Base-by-base conservation (phyloP, 2,797 vertebrate genomes). In the Margarornis squamiger region DNA sequence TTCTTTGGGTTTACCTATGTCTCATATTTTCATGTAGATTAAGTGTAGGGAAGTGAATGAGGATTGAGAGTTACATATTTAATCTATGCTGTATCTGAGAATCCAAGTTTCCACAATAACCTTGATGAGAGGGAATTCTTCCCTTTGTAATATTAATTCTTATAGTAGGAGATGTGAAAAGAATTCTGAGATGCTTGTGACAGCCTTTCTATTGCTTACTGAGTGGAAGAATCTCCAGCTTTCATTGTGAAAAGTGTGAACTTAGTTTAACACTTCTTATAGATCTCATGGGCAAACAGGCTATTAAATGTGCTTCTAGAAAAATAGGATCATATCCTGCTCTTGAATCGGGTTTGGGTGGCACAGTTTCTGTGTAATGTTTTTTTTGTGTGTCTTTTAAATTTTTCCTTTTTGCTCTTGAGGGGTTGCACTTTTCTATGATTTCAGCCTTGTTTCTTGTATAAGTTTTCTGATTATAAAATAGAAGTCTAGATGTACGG, bases 341-440 rank as follows among this genome's bases (percentile, higher is more conserved):
- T 73, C 20, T 66, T 71, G 27, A 9, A 2, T 11, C 46, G 1
- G 4, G 5, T 49, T 86, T 92, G n/a, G 0, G 1, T 51, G 14
- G 24, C 7, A 9, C 22, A 12, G 10, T 5, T 84, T 72, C 46
- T 71, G 2, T 71, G 46, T 52, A 32, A 8, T 38, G 7, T 1
- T 15, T 62, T 62, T 32, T 73, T 68, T 71, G 7, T 20, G n/a
- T 30, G 5, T 38, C 5, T 66, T 39, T n/a, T 4, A n/a, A 49
- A 6, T 22, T 57, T 59, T 90, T 9, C 6, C 2, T 11, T 61
- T 78, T 73, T 87, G 13, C 23, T 66, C 8, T 14, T 23, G 15
- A 48, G 29, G 59, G 43, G 3, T 7, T 49, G 16, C 6, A 8
- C 11, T 88, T 43, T 1, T 0, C 22, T 38, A 2, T 27, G 45